Evolutionary conservation across 2,113 vertebrate genomes (phyloP).

Genomic region (Athene cunicularia): DNA sequence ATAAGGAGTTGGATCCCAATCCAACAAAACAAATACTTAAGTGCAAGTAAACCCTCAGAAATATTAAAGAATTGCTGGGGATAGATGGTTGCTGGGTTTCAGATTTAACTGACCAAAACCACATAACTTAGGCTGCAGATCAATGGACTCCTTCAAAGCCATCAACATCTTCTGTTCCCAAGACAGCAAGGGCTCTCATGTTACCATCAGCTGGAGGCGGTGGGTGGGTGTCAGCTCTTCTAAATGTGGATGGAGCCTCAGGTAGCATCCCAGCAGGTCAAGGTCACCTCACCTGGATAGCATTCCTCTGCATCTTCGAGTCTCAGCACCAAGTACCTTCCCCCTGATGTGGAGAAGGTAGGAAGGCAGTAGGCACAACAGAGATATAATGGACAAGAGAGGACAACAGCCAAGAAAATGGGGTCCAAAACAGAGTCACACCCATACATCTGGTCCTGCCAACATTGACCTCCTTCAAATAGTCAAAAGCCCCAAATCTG

Average conservation of each 20-base stretch:
- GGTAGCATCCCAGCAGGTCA: not conserved
- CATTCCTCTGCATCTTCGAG: not conserved
- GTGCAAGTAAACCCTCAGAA: not conserved
- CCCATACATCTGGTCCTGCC: not conserved
- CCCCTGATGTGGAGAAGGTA: not conserved
- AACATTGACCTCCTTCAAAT: not conserved
- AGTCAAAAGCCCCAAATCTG: not conserved
- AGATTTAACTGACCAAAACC: not conserved
- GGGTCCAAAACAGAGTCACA: not conserved
- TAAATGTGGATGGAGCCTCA: not conserved
- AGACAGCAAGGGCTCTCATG: not conserved
- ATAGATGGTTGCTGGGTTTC: not conserved
- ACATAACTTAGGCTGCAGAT: not conserved
- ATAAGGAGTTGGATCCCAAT: not conserved
- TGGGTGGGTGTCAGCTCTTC: not conserved
- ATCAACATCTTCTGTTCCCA: not conserved
- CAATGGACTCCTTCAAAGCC: not conserved
- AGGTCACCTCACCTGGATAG: not conserved
- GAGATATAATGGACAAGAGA: not conserved
- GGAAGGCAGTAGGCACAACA: not conserved
- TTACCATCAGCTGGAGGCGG: not conserved
- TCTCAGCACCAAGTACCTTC: not conserved
- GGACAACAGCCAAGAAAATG: not conserved
- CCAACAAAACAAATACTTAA: not conserved
- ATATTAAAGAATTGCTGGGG: not conserved